Percentiles rank a stretch among this genome's conserved stretches.
These are phyloP conservation scores for Pangasius sanitwongsei DNA, from an alignment of 2,797 vertebrate genomes.

Conservation along the genomic window DNA sequence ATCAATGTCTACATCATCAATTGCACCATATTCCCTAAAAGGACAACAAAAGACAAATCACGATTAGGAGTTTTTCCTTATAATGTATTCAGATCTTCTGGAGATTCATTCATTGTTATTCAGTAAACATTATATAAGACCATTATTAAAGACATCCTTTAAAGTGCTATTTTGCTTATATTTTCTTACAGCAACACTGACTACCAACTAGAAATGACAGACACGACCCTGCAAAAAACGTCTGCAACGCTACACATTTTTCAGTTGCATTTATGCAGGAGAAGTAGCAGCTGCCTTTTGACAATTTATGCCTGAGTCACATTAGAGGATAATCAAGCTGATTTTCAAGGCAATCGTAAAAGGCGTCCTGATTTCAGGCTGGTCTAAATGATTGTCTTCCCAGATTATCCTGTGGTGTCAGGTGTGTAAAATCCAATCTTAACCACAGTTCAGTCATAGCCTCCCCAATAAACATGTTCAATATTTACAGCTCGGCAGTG, in stretches of 20 bases:
- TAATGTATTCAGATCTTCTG: background rate
- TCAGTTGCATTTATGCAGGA: background rate
- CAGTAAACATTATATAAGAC: background rate
- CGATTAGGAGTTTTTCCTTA: background rate
- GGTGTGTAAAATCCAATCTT: background rate
- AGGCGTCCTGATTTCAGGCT: background rate
- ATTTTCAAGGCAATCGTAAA: background rate
- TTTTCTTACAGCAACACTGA: background rate
- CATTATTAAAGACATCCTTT: background rate
- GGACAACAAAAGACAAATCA: slow-evolving; percentile 56
- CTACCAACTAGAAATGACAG: background rate
- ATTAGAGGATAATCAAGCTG: slow-evolving; percentile 8
- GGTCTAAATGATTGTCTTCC: background rate
- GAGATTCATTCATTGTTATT: background rate
- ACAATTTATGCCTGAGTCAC: background rate
- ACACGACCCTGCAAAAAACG: background rate
- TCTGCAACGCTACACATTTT: background rate
- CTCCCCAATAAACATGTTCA: background rate
- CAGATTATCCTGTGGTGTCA: background rate
- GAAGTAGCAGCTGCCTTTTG: background rate
- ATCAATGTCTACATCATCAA: slow-evolving; percentile 92
- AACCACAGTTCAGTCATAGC: background rate
- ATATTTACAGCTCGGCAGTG: background rate
- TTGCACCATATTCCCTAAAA: slow-evolving; percentile 90
- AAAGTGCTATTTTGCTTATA: background rate